These are phyloP conservation scores for Eupithecia vulgata DNA, from an alignment of 2,888 invertebrate species.

Conservation along the genomic window DNA sequence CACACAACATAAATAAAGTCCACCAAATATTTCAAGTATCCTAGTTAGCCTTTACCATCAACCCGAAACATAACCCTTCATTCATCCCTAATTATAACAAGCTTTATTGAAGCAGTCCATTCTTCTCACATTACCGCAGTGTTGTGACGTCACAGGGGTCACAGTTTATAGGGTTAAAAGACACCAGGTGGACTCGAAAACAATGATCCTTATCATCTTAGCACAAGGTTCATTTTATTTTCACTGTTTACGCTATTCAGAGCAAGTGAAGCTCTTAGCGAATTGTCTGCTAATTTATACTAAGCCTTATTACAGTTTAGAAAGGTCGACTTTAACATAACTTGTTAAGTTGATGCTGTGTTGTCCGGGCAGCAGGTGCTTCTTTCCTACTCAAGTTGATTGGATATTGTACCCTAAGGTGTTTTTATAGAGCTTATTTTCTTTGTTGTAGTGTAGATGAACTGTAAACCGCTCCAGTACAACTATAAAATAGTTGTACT, in stretches of 20 bases:
- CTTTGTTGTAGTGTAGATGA: not conserved
- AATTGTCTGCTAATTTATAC: not conserved
- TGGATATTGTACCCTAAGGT: constrained; percentile 18
- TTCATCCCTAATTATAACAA: constrained; percentile 48
- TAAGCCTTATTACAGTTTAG: constrained; percentile 6
- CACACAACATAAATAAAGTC: not conserved
- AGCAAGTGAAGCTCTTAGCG: not conserved
- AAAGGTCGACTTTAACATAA: constrained; percentile 15
- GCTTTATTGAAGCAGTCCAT: constrained; percentile 48
- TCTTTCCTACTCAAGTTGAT: constrained; percentile 23
- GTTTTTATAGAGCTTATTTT: constrained; percentile 10
- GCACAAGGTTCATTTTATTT: constrained; percentile 12
- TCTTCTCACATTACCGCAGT: constrained; percentile 49
- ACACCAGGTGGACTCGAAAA: constrained; percentile 40
- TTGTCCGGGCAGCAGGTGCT: constrained; percentile 19
- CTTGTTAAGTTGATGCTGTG: constrained; percentile 4
- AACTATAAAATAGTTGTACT: no score
- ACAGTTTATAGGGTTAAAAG: constrained; percentile 61
- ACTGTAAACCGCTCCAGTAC: not conserved
- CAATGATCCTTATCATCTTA: constrained; percentile 18
- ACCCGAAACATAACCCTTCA: constrained; percentile 10
- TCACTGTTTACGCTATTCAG: constrained; percentile 14
- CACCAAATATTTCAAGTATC: not conserved
- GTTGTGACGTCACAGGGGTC: constrained; percentile 56
- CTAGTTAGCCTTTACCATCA: constrained; percentile 4